These are phyloP conservation scores for Syngnathus typhle DNA, from an alignment of 2,113 vertebrate species.

Conservation along the genomic window DNA sequence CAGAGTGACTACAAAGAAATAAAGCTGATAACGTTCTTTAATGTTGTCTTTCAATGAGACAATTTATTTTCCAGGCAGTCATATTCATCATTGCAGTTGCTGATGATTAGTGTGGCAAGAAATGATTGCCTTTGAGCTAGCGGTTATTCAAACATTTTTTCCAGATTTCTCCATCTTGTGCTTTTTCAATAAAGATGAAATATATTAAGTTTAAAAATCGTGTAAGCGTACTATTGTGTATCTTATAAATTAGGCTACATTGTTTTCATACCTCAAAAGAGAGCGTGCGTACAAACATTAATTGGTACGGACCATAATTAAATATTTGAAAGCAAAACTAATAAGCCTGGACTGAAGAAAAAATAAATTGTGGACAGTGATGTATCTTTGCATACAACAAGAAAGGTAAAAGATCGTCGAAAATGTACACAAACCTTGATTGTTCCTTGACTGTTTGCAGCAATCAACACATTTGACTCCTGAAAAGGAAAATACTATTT, in stretches of 20 bases:
- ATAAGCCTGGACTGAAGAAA: neutral
- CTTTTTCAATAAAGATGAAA: neutral
- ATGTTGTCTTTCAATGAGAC: too few relatives aligned
- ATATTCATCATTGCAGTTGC: too few relatives aligned
- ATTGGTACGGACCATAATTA: neutral
- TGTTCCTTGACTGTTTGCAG: conserved; percentile 99
- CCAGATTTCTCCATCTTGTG: too few relatives aligned
- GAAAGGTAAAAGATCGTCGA: neutral
- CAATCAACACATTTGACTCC: conserved; percentile 98
- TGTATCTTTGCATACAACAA: neutral
- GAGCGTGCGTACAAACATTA: neutral
- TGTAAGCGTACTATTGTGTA: too few relatives aligned
- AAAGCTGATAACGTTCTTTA: too few relatives aligned
- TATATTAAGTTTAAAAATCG: too few relatives aligned
- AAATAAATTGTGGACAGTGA: neutral
- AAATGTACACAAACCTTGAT: conserved; percentile 86
- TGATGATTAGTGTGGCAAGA: too few relatives aligned
- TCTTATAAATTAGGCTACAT: neutral
- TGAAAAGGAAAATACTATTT: conserved; percentile 60
- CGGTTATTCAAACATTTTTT: too few relatives aligned
- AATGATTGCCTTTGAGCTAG: too few relatives aligned
- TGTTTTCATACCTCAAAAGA: neutral
- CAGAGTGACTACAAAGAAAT: too few relatives aligned
- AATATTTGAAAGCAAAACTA: neutral
- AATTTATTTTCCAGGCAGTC: too few relatives aligned